Evolutionary conservation across 2,797 vertebrate genomes (phyloP), one percentile per base, ranked within the genome.

Genomic region (Hipposideros larvatus): DNA sequence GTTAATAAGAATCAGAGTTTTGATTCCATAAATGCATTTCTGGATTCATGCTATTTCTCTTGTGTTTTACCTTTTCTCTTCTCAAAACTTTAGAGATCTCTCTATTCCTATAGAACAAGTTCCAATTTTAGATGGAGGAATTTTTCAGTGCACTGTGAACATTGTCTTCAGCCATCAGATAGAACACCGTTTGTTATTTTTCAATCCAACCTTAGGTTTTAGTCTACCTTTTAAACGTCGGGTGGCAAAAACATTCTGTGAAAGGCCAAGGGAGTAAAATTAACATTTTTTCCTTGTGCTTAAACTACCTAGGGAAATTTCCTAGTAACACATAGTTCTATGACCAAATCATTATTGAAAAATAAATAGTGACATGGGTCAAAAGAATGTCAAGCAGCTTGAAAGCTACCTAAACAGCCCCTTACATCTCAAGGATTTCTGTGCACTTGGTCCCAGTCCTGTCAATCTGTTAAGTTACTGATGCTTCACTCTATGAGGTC

Each of bases 291-390:
- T 87, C 92, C 96, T 96, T 98, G 92, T 88, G 90, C 59, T 95
- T 90, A 98, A 97, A 97, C 48, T 92, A 96, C 90, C 93, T 88
- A 96, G 95, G 97, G 92, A 97, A 97, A 70, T 98, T 98, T 97
- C 75, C 77, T 74, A 85, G 93, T 57, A 83, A 96, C 16, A 48
- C 92, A 97, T 95, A 97, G 87, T 66, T 94, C 71, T 93, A 85
- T 46, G 2, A 97, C 94, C 96, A 96, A 96, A 79, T 93, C 97
- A 97, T 97, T 98, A 96, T 43, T 97, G 94, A 91, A 98, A 97
- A 98, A 97, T 89, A 97, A 96, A 97, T 96, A 97, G 87, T 98
- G 96, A 96, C 87, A 95, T 66, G 97, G 97, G 96, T 98, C 98
- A 96, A 97, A 97, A 95, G 96, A 97, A 96, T 97, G 97, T 97